phyloP scores from a whole-genome alignment of 1,140 invertebrate species.

The Lycorma delicatula region DNA sequence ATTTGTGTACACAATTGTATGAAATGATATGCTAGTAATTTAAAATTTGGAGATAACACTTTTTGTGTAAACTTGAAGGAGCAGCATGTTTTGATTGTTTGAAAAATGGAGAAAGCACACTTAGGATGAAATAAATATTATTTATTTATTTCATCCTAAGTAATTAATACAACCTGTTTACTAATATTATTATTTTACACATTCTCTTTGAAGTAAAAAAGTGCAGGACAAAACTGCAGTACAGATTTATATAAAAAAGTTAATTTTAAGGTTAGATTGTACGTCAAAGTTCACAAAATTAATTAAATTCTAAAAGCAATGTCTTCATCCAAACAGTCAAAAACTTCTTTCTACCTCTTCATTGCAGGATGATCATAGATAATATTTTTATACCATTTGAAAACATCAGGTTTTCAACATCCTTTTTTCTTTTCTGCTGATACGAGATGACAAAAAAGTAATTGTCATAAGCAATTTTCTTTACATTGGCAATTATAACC shows the following conservation, averaged over 20 bases:
- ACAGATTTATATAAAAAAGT: neutral
- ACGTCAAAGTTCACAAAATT: neutral
- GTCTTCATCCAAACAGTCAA: neutral
- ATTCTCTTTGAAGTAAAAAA: neutral
- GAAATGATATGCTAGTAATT: neutral
- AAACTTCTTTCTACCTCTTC: neutral
- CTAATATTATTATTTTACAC: neutral
- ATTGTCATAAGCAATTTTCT: neutral
- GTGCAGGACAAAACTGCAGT: neutral
- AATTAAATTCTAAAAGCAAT: neutral
- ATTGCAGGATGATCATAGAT: neutral
- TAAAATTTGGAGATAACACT: conserved; percentile 2
- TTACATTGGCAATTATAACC: neutral
- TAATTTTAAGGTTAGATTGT: too few species aligned
- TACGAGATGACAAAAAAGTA: neutral
- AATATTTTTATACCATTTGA: neutral
- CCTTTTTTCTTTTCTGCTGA: neutral
- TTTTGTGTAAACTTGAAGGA: neutral
- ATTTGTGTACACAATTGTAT: too few species aligned
- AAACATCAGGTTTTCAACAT: conserved; percentile 1
- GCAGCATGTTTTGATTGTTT: neutral
- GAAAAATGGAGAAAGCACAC: neutral
- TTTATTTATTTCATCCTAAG: too few species aligned
- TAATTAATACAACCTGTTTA: neutral
- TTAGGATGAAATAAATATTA: too few species aligned